Conservation (phyloP, 2,113 vertebrate species). For the Proterorhinus semilunaris region DNA sequence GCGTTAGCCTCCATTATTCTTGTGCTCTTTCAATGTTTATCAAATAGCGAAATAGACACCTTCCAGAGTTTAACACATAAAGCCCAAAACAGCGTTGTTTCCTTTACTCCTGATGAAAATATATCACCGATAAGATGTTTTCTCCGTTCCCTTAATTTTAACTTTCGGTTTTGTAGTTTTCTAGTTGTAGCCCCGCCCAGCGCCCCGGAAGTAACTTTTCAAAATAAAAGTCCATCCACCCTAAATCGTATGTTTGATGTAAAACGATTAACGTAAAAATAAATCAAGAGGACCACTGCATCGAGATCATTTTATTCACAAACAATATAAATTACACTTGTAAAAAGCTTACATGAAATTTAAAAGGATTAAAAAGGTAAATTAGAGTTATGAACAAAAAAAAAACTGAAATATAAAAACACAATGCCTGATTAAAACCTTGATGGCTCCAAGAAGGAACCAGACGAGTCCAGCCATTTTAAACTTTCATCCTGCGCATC, state of each 20-base stretch:
- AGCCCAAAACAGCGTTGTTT: not conserved
- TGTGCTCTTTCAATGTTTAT: not conserved
- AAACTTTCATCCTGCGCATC: constrained; percentile 47
- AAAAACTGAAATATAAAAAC: not conserved
- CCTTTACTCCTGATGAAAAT: not conserved
- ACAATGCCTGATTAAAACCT: not conserved
- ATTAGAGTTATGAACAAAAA: not conserved
- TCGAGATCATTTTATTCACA: too few species aligned
- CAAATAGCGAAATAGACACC: not conserved
- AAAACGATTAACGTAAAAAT: too few species aligned
- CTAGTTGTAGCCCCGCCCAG: not conserved
- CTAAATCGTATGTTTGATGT: too few species aligned
- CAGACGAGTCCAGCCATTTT: not conserved
- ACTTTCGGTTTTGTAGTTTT: not conserved
- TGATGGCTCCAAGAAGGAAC: not conserved
- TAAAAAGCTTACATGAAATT: too few species aligned
- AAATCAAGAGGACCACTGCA: too few species aligned
- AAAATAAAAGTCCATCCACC: not conserved
- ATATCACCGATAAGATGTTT: not conserved
- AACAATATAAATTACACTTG: too few species aligned
- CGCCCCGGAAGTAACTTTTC: not conserved
- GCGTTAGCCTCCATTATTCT: constrained; percentile 1
- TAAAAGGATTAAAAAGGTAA: too few species aligned
- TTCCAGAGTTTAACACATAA: not conserved
- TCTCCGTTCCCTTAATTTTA: not conserved